phyloP scores from a whole-genome alignment of 2,113 vertebrate species.

The Callipepla squamata region DNA sequence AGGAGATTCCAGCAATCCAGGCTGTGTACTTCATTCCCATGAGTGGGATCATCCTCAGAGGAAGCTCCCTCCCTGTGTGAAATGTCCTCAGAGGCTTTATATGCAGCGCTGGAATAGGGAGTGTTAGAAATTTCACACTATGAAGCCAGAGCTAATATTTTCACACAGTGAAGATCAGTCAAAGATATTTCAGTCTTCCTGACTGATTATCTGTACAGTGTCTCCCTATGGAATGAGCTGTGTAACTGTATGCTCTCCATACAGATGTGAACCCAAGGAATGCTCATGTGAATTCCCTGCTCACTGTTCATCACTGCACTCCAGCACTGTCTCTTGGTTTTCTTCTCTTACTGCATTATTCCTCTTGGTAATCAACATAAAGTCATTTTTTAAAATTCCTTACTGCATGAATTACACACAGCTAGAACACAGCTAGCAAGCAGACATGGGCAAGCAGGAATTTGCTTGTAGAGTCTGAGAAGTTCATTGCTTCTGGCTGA shows the following conservation, averaged over 20 bases:
- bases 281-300: accelerated
- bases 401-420: neutral
- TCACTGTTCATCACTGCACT: neutral
- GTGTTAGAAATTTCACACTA: neutral
- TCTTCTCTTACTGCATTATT: neutral
- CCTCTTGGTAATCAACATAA: neutral
- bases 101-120: neutral
- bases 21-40: neutral
- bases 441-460: neutral
- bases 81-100: neutral
- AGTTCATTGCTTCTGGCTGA: neutral
- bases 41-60: neutral
- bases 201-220: neutral
- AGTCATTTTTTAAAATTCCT: neutral
- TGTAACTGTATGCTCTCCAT: neutral
- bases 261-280: neutral
- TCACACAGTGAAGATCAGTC: neutral
- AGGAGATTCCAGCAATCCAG: neutral
- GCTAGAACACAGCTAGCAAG: neutral
- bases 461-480: neutral
- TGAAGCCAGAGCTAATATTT: neutral
- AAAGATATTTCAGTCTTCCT: neutral
- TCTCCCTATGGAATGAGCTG: accelerated
- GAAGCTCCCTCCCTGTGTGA: neutral
- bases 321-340: neutral